Conservation (phyloP, 2,888 invertebrate genomes). For the Sycophila texana region DNA sequence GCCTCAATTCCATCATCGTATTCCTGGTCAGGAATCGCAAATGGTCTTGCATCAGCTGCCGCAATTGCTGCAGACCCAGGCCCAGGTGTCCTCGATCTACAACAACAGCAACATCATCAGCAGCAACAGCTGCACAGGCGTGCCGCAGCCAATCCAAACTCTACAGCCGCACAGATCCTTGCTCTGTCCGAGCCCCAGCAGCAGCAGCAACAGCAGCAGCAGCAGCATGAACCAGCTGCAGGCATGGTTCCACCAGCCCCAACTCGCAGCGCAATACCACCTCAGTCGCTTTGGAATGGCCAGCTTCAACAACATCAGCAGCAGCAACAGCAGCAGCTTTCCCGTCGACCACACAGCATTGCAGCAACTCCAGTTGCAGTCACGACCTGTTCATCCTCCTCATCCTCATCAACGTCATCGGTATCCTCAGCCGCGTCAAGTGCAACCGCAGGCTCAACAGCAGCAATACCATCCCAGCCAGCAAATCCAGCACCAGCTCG, state of each 20-base stretch:
- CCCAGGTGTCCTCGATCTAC: conserved; percentile 48
- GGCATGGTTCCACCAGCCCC: conserved; percentile 48
- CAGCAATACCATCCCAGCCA: conserved; percentile 51
- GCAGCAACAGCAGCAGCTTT: conserved; percentile 62
- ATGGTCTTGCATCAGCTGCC: conserved; percentile 48
- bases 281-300: conserved; percentile 73
- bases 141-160: background rate
- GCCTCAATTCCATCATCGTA: conserved; percentile 50
- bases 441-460: background rate
- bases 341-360: conserved; percentile 81
- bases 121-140: conserved; percentile 19
- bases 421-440: conserved; percentile 54
- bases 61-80: conserved; percentile 46
- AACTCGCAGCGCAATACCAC: conserved; percentile 70
- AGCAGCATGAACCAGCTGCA: conserved; percentile 47
- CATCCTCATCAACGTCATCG: conserved; percentile 57
- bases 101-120: conserved; percentile 7
- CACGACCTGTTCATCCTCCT: conserved; percentile 56
- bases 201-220: conserved; percentile 55
- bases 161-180: conserved; percentile 10
- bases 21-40: conserved; percentile 46
- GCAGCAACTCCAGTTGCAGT: conserved; percentile 76
- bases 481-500: conserved; percentile 59
- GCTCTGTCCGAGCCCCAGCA: conserved; percentile 33
- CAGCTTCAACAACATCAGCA: conserved; percentile 77